A percentile compares a stretch with the other conserved stretches of the same genome.
Evolutionary conservation across 2,113 vertebrate species (phyloP).

Genomic region (Cryptomyrus ogoouensis): DNA sequence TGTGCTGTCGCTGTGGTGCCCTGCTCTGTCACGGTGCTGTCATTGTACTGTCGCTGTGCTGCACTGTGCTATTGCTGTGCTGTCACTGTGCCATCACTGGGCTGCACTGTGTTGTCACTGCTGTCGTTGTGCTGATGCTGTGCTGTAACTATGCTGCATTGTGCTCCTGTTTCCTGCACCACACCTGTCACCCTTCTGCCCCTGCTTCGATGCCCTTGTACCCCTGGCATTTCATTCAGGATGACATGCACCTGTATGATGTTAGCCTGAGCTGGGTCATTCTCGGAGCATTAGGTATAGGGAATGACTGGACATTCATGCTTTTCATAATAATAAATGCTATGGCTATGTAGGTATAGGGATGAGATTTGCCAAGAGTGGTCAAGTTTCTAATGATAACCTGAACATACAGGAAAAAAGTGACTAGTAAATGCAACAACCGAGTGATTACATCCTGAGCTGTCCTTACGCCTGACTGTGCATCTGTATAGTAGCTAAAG

Average conservation of each 20-base stretch:
- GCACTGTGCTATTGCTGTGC: not conserved
- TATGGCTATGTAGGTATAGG: not conserved
- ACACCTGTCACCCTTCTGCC: not conserved
- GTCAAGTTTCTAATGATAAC: not conserved
- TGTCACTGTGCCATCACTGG: not conserved
- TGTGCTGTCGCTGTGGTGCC: not conserved
- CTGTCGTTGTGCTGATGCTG: not conserved
- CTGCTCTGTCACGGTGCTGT: not conserved
- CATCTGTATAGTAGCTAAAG: not conserved
- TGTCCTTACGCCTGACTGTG: not conserved
- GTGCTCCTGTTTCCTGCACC: not conserved
- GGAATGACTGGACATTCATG: not conserved
- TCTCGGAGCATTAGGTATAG: not conserved
- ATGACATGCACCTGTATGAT: not conserved
- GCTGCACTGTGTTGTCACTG: not conserved
- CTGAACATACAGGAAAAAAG: not conserved
- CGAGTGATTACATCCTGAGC: not conserved
- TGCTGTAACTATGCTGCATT: not conserved
- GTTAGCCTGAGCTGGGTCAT: not conserved
- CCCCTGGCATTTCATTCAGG: not conserved
- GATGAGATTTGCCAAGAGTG: not conserved
- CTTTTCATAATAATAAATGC: not conserved
- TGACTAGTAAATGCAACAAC: not conserved
- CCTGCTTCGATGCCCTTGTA: not conserved
- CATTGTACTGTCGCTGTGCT: not conserved